Base-by-base conservation (phyloP, 2,113 vertebrate genomes). In the Callorhinus ursinus region DNA sequence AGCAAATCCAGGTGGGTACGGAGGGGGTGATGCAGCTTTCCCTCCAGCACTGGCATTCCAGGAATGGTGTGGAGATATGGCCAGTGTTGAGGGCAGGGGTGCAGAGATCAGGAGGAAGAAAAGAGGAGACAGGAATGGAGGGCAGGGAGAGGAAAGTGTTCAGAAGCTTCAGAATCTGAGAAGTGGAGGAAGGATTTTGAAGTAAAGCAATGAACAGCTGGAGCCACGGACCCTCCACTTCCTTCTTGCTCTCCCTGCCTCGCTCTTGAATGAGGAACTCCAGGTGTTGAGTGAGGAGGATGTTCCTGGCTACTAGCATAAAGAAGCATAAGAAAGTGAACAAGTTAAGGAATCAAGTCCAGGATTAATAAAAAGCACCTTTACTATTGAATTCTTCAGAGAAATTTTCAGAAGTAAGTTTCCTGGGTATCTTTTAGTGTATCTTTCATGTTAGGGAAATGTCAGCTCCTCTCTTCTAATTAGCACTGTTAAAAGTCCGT, bases 381-480 rank as follows among this genome's bases (percentile, higher is more conserved):
- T 93, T 80, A 74, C 76, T 83, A 16, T 57, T 83, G 85, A 94
- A 67, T 94, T 96, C 57, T 86, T 96, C 51, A 76, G 72, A 93
- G 95, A 95, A 92, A 86, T 89, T 93, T 95, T 95, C 79, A 89
- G 81, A 97, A 95, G 88, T 94, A 86, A 97, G 95, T 97, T 95
- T 96, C 77, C 51, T 83, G 39, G 72, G 79, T 80, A 95, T 83
- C 95, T 95, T 97, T 92, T 90, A 95, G 95, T 86, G 97, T 97
- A 71, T 97, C 92, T 97, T 96, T 95, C 89, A 84, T 28, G 49
- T 67, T 86, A 63, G 82, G 61, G 91, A 98, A 84, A 86, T 97
- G 93, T 89, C 93, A 94, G 79, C 77, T 26, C 74, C 42, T 97
- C 31, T 91, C 42, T 82, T 89, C 77, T 95, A 97, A 97, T 97